These are phyloP conservation scores for Neotoxoptera formosana DNA, from an alignment of 1,140 invertebrate species.

Conservation along the genomic window DNA sequence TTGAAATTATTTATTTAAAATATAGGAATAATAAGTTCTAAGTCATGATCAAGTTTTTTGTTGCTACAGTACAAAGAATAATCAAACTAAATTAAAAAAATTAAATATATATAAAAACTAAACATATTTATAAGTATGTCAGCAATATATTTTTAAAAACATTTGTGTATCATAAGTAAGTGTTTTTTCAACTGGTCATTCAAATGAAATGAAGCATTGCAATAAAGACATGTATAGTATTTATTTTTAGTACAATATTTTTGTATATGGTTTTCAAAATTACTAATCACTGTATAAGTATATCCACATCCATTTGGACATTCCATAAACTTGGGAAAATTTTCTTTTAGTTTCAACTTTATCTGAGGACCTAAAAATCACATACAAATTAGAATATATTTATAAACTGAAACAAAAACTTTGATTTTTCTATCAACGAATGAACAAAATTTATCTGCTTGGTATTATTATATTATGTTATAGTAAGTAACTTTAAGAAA, in stretches of 20 bases:
- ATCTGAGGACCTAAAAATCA: background rate
- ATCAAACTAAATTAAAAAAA: background rate
- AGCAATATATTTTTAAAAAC: slow-evolving; percentile 13
- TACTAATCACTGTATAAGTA: slow-evolving; percentile 32
- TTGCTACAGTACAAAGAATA: background rate
- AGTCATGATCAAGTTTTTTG: background rate
- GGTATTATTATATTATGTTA: background rate
- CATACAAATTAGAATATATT: background rate
- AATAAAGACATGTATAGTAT: slow-evolving; percentile 49
- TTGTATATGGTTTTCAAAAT: slow-evolving; percentile 21
- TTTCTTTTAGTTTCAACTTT: slow-evolving; percentile 19
- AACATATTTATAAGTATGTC: background rate
- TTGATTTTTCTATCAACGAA: background rate
- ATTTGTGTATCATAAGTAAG: slow-evolving; percentile 51
- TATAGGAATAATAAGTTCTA: background rate
- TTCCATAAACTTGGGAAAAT: slow-evolving; percentile 48
- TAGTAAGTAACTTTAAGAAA: background rate
- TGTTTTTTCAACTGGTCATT: slow-evolving; percentile 50
- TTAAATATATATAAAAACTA: background rate
- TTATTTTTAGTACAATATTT: slow-evolving; percentile 53
- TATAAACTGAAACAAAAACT: background rate
- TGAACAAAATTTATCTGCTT: background rate
- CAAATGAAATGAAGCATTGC: slow-evolving; percentile 41
- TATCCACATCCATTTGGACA: slow-evolving; percentile 58
- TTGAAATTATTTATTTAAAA: background rate